Percentiles rank a stretch among this genome's conserved stretches.
phyloP scores from a whole-genome alignment of 2,888 invertebrate genomes.

The Holacanthella duospinosa region DNA sequence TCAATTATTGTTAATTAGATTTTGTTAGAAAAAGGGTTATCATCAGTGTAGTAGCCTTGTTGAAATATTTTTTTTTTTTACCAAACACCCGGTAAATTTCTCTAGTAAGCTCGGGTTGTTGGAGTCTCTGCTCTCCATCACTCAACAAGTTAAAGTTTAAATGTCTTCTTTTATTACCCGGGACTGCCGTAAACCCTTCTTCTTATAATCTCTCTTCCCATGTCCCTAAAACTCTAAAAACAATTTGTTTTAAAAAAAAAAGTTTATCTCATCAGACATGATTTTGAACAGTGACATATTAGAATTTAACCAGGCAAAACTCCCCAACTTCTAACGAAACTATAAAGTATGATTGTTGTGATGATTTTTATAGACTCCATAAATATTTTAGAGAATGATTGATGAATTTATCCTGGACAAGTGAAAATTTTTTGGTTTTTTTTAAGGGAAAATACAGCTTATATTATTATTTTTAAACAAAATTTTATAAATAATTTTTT shows the following conservation, averaged over 20 bases:
- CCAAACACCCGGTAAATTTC: neutral
- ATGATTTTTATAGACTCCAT: neutral
- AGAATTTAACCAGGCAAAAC: too few relatives aligned
- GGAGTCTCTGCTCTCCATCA: conserved; percentile 9
- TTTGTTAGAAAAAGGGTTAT: too few relatives aligned
- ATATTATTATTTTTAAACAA: too few relatives aligned
- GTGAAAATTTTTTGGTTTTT: too few relatives aligned
- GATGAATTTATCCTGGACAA: neutral
- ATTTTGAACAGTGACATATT: conserved; percentile 9
- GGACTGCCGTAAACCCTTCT: conserved; percentile 8
- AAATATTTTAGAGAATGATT: neutral
- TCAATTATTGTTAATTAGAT: too few relatives aligned
- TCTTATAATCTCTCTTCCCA: conserved; percentile 1
- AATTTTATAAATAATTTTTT: too few relatives aligned
- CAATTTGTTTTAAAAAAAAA: conserved; percentile 2
- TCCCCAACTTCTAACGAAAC: neutral
- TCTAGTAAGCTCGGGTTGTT: too few relatives aligned
- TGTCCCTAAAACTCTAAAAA: neutral
- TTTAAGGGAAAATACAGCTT: too few relatives aligned
- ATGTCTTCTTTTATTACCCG: conserved; percentile 13
- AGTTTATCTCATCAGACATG: conserved; percentile 7
- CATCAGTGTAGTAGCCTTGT: too few relatives aligned
- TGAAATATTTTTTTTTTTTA: too few relatives aligned
- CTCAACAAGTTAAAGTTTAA: conserved; percentile 10
- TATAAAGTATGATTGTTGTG: neutral